Evolutionary conservation across 2,797 vertebrate species (phyloP), one percentile per base, ranked within the genome.

Genomic region (Xenentodon cancila): DNA sequence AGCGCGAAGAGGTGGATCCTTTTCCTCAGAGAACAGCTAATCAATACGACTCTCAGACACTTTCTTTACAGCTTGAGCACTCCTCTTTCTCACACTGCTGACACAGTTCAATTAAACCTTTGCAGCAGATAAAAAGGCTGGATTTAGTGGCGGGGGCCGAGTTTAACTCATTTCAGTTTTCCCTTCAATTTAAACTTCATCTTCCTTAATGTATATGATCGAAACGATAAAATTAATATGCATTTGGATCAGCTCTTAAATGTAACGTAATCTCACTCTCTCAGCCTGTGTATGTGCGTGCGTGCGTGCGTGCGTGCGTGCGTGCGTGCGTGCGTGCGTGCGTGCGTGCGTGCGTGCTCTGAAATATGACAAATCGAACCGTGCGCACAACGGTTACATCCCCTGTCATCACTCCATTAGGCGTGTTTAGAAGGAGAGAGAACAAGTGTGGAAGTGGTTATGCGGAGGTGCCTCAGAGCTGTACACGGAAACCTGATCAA

Each of bases 31-130:
- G 64, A 79, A 77, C 62, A 64, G 64, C 80, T 80, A 77, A 91
- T 91, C 85, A 88, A 91, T 89, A 89, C 77, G 64, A 71, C 70
- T 71, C 86, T 81, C 76, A 76, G 79, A 89, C 73, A 53, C 81
- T 58, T 62, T 66, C 72, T 79, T 72, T 71, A 77, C 67, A 74
- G 65, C 68, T 75, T 17, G 11, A 73, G 64, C 59, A 58, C 68
- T 58, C 64, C 69, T 71, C 75, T 59, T 69, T 81, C 74, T 78
- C 62, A 79, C 68, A 59, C 64, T 79, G 73, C 84, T 87, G 77
- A 85, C 77, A 81, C 74, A 81, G 81, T 88, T 82, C 79, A 82
- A 81, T 88, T 88, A 87, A 80, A 85, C 58, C 63, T 69, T 50
- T 64, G 64, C 67, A 51, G 51, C 21, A 46, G 73, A 75, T 69